Percentiles rank a stretch among this genome's conserved stretches.
These are phyloP conservation scores for Struthidea cinerea DNA, from an alignment of 2,113 vertebrate species.

Conservation along the genomic window DNA sequence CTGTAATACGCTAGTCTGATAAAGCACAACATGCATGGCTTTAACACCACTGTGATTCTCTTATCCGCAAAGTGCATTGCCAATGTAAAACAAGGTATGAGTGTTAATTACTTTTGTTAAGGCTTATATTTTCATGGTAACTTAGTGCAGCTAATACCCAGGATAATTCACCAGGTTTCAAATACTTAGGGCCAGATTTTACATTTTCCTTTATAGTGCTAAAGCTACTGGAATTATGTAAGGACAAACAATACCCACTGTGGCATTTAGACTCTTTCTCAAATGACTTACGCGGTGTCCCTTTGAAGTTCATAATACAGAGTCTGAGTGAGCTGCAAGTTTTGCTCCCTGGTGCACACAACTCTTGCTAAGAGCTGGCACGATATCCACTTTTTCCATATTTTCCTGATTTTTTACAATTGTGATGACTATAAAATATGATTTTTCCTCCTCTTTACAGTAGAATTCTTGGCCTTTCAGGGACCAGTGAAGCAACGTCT, in stretches of 20 bases:
- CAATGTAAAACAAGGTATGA: not conserved
- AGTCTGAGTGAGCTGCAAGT: not conserved
- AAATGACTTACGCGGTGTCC: not conserved
- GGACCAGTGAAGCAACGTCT: not conserved
- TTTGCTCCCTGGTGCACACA: not conserved
- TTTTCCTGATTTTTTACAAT: not conserved
- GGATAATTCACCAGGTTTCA: not conserved
- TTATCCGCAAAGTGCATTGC: not conserved
- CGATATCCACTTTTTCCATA: not conserved
- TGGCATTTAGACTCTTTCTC: not conserved
- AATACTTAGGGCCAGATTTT: not conserved
- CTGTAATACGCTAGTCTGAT: not conserved
- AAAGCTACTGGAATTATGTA: not conserved
- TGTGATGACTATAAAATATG: not conserved
- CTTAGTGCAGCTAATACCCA: not conserved
- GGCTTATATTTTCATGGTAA: not conserved
- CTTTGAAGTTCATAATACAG: not conserved
- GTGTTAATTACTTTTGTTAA: conserved; percentile 27
- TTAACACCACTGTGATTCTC: not conserved
- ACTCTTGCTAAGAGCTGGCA: not conserved
- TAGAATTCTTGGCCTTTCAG: not conserved
- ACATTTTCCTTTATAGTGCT: not conserved
- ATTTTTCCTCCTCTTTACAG: not conserved
- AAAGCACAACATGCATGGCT: not conserved
- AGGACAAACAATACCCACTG: not conserved